Base-by-base conservation (phyloP, 2,797 vertebrate genomes). In the Poeciliopsis gracilis region DNA sequence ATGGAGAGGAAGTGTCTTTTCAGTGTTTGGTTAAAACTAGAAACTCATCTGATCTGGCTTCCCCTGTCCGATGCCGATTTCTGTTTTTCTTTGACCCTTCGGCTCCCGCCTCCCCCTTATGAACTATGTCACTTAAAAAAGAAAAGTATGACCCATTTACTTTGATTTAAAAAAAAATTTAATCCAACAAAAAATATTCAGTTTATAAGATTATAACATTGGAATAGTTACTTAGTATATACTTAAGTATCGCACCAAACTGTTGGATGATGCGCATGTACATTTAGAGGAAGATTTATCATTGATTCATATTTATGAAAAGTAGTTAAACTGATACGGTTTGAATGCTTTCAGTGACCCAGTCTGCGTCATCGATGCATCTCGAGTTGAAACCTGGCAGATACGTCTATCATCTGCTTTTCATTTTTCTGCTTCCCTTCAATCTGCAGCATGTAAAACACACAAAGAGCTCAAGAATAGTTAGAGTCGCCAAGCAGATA, bases 1-100 rank as follows among this genome's bases (percentile, higher is more conserved):
- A 72, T 36, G 7, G 75, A 63, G 76, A 73, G 30, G 0, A 74
- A 61, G 45, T 66, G 18, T 1, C 33, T 61, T 78, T 71, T 63
- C 30, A 49, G 43, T 55, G 15, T 36, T n/a, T 28, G 38, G 63
- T 41, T 66, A 66, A 41, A 23, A 4, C 9, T 36, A 36, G 18
- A 66, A 38, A 20, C 15, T 16, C 59, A 36, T 16, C n/a, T 63
- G 59, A 63, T 38, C 30, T 25, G 72, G 30, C 23, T 53, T 53
- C 20, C 11, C 12, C 0, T 25, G 12, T 10, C 47, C 3, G 23
- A 38, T 23, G 25, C 47, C 12, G 10, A 25, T 53, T 25, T 73
- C 11, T 36, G 36, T 2, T 51, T 49, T 72, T 47, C 4, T 28
- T n/a, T 25, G 0, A 55, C 23, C 1, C 9, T 4, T 4, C 53